Conservation (phyloP, 2,797 vertebrate species). For the Luscinia luscinia region DNA sequence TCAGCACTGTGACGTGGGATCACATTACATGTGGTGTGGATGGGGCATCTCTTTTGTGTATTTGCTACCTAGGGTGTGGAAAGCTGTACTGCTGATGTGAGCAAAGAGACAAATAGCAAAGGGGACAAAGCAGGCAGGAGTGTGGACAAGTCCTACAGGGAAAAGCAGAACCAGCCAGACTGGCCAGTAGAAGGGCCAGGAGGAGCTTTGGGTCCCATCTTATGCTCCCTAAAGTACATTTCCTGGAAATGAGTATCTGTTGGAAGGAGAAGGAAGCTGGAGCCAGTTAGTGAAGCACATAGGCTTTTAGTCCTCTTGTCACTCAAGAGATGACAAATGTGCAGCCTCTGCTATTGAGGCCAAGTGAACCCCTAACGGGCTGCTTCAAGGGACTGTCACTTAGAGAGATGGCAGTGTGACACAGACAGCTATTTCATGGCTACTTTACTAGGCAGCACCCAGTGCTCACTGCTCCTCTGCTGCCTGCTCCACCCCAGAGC, state of each 20-base stretch:
- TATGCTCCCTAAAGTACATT: neutral
- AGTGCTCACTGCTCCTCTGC: neutral
- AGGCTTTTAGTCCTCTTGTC: neutral
- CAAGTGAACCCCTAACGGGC: neutral
- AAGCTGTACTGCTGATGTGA: neutral
- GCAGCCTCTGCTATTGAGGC: neutral
- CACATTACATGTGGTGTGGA: neutral
- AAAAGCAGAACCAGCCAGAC: neutral
- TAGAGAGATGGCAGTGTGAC: neutral
- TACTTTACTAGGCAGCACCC: neutral
- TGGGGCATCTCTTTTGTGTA: neutral
- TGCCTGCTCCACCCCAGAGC: neutral
- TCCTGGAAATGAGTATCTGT: neutral
- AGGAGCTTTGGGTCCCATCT: neutral
- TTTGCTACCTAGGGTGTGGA: accelerated
- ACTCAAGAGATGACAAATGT: neutral
- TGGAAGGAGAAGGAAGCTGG: neutral
- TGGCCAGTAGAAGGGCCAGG: accelerated
- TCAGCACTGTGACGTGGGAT: accelerated
- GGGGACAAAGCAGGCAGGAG: neutral
- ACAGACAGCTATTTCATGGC: neutral
- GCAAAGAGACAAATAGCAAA: neutral
- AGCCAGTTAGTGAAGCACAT: neutral
- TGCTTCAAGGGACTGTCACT: neutral
- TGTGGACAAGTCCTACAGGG: neutral